Evolutionary conservation across 2,888 invertebrate genomes (phyloP), one percentile per base, ranked within the genome.

Genomic region (Himalopsyche tibetana): DNA sequence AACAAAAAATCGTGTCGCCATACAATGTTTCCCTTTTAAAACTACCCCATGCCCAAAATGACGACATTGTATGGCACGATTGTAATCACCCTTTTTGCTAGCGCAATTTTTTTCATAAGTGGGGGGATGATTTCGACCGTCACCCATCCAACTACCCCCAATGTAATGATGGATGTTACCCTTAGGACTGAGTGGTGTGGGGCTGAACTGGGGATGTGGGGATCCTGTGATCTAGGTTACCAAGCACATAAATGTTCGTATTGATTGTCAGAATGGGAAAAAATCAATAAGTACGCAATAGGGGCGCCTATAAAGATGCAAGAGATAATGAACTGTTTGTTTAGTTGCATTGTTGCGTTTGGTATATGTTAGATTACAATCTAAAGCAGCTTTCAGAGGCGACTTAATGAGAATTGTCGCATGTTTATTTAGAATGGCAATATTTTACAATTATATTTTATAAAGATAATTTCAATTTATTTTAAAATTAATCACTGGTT

Each of bases 201-300:
- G 86, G 86, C n/a, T 82, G 83, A 42, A 80, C 42, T 79, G 8
- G 69, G 40, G 40, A 80, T 42, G 38, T 63, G 28, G 80, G 84
- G 87, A 84, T 28, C 38, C 80, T 82, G 69, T n/a, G 85, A 88
- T 88, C 85, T 88, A 86, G 88, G 88, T 88, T 88, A 88, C 79
- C 82, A 81, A 86, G 86, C 51, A 15, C 74, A 82, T 69, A 83
- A 82, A 80, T 56, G 38, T 19, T 28, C 9, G 79, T 88, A 88
- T 88, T 86, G 88, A 88, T 88, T 88, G 79, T 83, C 15, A 63
- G 80, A 36, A 45, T 3, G 55, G 45, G 80, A 82, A 87, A 87
- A 74, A 88, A 88, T 88, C 88, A 83, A 88, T 88, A 86, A 80
- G 28, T 80, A n/a, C 40, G 80, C n/a, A 80, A 80, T 63, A 63